These are phyloP conservation scores for Tokudaia tokunoshimensis DNA, from an alignment of 2,797 vertebrate species.

Conservation along the genomic window DNA sequence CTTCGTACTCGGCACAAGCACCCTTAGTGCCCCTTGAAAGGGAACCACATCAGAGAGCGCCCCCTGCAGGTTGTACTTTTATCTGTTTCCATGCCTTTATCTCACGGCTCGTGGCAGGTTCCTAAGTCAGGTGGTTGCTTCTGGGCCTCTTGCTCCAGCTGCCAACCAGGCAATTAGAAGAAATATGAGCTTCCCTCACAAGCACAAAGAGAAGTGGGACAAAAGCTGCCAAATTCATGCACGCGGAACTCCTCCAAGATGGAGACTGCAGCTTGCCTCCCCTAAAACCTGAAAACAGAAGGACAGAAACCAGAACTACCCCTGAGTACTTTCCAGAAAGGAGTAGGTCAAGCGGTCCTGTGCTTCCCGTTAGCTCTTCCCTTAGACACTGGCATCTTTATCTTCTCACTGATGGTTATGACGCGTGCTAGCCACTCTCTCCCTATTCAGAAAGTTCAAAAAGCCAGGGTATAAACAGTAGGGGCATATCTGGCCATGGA, in stretches of 20 bases:
- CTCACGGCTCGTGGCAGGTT: background rate
- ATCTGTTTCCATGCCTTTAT: background rate
- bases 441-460: conserved; percentile 17
- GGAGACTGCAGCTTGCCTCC: background rate
- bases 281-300: background rate
- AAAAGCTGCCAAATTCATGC: background rate
- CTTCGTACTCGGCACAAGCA: background rate
- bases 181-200: background rate
- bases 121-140: background rate
- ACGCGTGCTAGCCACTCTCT: background rate
- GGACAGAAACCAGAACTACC: background rate
- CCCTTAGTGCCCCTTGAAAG: background rate
- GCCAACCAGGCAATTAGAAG: background rate
- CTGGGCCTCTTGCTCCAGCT: background rate
- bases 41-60: background rate
- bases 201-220: background rate
- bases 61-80: background rate
- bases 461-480: background rate
- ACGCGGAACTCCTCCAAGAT: background rate
- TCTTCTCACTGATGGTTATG: background rate
- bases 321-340: background rate
- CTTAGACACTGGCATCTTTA: background rate
- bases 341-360: background rate
- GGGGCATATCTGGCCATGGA: background rate
- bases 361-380: background rate